These are phyloP conservation scores for Coreius guichenoti DNA, from an alignment of 2,797 vertebrate genomes.

Conservation along the genomic window DNA sequence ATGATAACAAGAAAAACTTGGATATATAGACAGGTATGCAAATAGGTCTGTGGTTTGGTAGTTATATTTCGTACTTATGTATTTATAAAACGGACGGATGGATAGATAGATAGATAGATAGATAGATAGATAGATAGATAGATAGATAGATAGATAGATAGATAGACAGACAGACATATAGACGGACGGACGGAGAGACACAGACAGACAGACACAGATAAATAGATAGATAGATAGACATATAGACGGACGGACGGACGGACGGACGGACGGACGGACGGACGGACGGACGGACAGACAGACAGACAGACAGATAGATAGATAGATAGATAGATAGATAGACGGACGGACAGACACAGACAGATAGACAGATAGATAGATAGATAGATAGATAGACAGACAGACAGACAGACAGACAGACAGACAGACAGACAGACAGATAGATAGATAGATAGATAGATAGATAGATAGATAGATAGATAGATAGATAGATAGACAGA, in stretches of 20 bases:
- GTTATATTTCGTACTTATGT: not conserved
- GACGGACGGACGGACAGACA: no score
- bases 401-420: no score
- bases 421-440: no score
- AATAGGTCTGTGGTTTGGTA: not conserved
- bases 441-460: not conserved
- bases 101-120: not conserved
- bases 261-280: not conserved
- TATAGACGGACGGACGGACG: not conserved
- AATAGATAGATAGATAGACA: no score
- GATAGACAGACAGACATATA: accelerated
- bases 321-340: no score
- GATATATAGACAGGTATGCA: conserved; percentile 9
- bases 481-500: not conserved
- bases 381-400: no score
- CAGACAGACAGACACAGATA: not conserved
- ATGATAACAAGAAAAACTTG: not conserved
- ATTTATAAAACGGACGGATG: not conserved
- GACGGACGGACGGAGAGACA: not conserved
- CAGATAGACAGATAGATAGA: no score
- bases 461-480: not conserved
- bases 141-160: accelerated
- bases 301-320: no score
- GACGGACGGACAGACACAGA: no score
- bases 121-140: no score